Base-by-base conservation (phyloP, 1,140 invertebrate genomes). In the Andricus grossulariae region DNA sequence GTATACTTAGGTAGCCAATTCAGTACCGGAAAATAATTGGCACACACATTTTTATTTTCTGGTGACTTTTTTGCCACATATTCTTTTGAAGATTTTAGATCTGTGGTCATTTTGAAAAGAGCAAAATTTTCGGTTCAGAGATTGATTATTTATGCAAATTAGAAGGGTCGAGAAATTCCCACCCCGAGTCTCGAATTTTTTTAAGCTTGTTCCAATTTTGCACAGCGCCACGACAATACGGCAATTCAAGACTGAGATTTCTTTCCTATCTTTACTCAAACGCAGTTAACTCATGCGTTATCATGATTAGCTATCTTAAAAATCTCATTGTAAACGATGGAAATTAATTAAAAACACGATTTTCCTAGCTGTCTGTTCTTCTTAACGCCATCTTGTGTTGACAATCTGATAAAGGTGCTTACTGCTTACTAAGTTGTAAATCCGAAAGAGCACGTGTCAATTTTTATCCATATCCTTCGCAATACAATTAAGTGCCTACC, bases 1-100 rank as follows among this genome's bases (percentile, higher is more conserved):
- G 91, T 92, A 83, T 96, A 96, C 21, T 86, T 89, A 3, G 93
- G 92, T 71, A 94, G 88, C 95, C 95, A 96, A 75, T 88, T 88
- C 72, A 94, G 80, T 54, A 95, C 91, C 19, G 93, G 93, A 50
- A 94, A 77, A 21, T 90, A 89, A n/a, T 86, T 89, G 7, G 74
- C 54, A 0, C 88, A 50, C n/a, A 70, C 18, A 25, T 78, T 81
- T 72, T 60, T 78, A 3, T 79, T 75, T 15, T 51, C 73, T 45
- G 50, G 66, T 13, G 72, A 78, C 18, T 55, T 51, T 11, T 21
- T 45, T 8, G 39, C 3, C 4, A 11, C 18, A 18, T 39, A 70
- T 32, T 78, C 72, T 16, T 78, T 78, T 74, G 76, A 32, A 73
- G 78, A 71, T 19, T 76, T 39, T 32, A 50, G 7, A 55, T 10